Evolutionary conservation across 2,797 vertebrate species (phyloP).

Genomic region (Enteromius fasciolatus): DNA sequence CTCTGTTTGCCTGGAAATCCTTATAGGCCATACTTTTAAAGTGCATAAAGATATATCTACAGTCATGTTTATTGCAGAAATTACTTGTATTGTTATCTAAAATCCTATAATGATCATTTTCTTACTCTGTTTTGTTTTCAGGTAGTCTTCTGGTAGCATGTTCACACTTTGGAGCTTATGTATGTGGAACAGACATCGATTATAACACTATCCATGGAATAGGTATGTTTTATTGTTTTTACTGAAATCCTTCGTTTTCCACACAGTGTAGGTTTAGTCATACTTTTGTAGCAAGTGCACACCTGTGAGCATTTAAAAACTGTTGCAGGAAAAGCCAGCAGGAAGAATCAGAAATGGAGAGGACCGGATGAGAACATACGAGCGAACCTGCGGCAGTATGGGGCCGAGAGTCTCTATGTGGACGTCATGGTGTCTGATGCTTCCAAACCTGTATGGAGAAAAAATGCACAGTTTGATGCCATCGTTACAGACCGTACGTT

Average conservation of each 20-base stretch:
- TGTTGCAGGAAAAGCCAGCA: slow-evolving; percentile 88
- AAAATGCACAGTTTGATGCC: slow-evolving; percentile 85
- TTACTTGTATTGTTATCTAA: neutral
- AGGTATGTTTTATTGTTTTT: slow-evolving; percentile 73
- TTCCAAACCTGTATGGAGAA: slow-evolving; percentile 89
- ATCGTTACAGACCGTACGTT: slow-evolving; percentile 93
- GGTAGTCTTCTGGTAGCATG: slow-evolving; percentile 94
- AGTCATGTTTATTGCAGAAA: neutral
- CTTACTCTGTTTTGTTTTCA: slow-evolving; percentile 59
- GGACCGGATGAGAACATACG: slow-evolving; percentile 97
- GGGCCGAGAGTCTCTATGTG: slow-evolving; percentile 86
- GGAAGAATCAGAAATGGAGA: slow-evolving; percentile 97
- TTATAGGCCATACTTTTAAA: slow-evolving; percentile 34
- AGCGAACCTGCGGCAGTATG: slow-evolving; percentile 95
- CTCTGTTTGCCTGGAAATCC: slow-evolving; percentile 33
- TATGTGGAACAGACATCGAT: slow-evolving; percentile 95
- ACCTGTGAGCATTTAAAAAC: neutral
- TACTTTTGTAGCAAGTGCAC: neutral
- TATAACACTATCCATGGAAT: slow-evolving; percentile 96
- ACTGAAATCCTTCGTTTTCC: neutral
- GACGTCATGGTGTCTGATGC: slow-evolving; percentile 94
- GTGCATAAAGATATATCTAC: neutral
- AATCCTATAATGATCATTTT: neutral
- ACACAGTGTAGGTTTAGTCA: neutral
- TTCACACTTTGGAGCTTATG: slow-evolving; percentile 94